Percentiles rank a stretch among this genome's conserved stretches.
These are phyloP conservation scores for Hemicentrotus pulcherrimus DNA, from an alignment of 35 echinoderm and acorn worm species.

Conservation along the genomic window DNA sequence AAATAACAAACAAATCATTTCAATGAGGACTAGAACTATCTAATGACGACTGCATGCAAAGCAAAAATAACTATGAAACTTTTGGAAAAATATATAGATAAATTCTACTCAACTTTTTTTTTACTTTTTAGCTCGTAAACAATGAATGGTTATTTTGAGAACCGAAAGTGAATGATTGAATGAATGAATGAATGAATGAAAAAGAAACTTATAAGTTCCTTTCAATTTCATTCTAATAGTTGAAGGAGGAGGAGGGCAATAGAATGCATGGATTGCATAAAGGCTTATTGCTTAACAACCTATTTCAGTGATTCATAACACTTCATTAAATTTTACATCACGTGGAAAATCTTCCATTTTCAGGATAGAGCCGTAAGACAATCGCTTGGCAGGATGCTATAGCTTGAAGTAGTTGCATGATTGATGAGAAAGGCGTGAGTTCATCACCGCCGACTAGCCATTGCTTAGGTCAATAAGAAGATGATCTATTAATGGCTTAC, in stretches of 20 bases:
- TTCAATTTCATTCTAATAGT: too few relatives aligned
- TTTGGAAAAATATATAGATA: neutral
- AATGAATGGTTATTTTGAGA: too few relatives aligned
- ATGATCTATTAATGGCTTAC: slow-evolving; percentile 13
- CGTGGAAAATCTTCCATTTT: neutral
- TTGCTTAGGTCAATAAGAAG: neutral
- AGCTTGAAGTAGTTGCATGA: neutral
- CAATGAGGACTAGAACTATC: neutral
- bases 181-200: too few relatives aligned
- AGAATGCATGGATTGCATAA: neutral
- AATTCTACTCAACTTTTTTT: too few relatives aligned
- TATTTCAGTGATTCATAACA: neutral
- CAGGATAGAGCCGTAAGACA: neutral
- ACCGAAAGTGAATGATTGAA: too few relatives aligned
- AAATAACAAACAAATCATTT: neutral
- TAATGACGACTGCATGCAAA: neutral
- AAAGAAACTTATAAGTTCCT: too few relatives aligned
- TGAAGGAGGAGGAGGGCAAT: neutral
- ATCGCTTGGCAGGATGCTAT: neutral
- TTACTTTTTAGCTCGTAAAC: too few relatives aligned
- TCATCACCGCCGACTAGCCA: neutral
- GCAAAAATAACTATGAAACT: neutral
- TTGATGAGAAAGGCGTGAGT: slow-evolving; percentile 9
- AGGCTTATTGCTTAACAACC: neutral
- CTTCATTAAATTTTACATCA: neutral